phyloP scores from a whole-genome alignment of 2,113 vertebrate species.

The Mionectes macconnelli region DNA sequence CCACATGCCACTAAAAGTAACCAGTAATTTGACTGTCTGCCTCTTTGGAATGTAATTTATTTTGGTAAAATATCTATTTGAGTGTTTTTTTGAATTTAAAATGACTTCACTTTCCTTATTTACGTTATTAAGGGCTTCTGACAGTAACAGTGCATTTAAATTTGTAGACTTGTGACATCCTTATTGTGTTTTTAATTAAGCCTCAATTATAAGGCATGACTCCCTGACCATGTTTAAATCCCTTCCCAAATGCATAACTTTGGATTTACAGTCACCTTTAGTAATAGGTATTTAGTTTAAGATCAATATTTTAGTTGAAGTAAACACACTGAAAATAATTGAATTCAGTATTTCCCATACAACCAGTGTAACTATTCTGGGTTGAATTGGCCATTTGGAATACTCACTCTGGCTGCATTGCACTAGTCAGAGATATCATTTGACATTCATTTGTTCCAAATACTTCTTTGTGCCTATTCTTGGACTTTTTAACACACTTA shows the following conservation, averaged over 20 bases:
- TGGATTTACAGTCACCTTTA: neutral
- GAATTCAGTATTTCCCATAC: neutral
- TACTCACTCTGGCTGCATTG: neutral
- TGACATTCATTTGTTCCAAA: neutral
- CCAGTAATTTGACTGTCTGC: neutral
- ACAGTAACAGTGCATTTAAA: neutral
- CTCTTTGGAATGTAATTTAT: neutral
- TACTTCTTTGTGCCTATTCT: neutral
- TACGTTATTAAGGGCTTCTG: neutral
- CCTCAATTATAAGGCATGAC: neutral
- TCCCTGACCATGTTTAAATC: neutral
- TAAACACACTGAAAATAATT: neutral
- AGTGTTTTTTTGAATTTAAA: neutral
- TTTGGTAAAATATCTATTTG: neutral
- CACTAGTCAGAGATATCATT: neutral
- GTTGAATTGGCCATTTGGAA: neutral
- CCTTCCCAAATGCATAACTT: neutral
- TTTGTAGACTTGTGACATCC: neutral
- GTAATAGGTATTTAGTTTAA: conserved; percentile 1
- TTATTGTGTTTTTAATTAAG: conserved; percentile 34
- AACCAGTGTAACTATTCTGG: neutral
- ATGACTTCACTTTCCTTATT: conserved; percentile 1
- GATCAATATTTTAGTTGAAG: neutral
- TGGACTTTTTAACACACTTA: neutral
- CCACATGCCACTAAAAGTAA: neutral